A percentile compares a stretch with the other conserved stretches of the same genome.
phyloP scores from a whole-genome alignment of 2,113 vertebrate genomes.

The Myxocyprinus asiaticus region DNA sequence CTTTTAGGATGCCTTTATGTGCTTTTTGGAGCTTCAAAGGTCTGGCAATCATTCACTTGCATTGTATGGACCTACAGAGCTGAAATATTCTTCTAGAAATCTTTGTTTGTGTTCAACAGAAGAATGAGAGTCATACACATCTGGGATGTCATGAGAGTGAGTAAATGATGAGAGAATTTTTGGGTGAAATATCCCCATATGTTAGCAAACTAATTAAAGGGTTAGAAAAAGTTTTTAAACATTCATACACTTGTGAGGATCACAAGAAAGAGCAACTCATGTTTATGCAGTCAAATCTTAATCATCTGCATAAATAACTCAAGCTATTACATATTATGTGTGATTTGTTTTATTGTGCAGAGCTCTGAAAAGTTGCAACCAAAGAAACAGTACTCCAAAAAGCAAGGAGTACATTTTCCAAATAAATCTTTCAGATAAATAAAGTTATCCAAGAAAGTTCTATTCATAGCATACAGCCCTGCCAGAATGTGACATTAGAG shows the following conservation, averaged over 20 bases:
- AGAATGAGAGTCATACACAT: too few relatives aligned
- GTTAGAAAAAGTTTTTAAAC: not conserved
- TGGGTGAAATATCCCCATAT: too few relatives aligned
- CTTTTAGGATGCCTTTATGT: too few relatives aligned
- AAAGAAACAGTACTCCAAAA: not conserved
- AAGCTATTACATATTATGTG: not conserved
- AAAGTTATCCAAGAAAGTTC: slow-evolving; percentile 28
- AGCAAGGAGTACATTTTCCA: not conserved
- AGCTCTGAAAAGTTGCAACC: not conserved
- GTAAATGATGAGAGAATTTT: too few relatives aligned
- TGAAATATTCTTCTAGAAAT: too few relatives aligned
- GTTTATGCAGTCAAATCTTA: not conserved
- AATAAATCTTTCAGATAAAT: slow-evolving; percentile 24
- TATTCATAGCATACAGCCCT: not conserved
- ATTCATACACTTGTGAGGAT: not conserved
- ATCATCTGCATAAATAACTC: not conserved
- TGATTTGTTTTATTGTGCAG: not conserved
- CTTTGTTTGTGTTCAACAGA: too few relatives aligned
- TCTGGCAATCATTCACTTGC: too few relatives aligned
- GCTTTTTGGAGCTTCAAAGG: too few relatives aligned
- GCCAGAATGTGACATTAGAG: slow-evolving; percentile 5
- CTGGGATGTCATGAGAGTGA: too few relatives aligned
- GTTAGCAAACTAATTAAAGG: not conserved
- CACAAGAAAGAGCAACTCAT: not conserved
- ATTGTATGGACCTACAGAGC: too few relatives aligned